Conservation (phyloP, 1,140 invertebrate genomes). For the Orius laevigatus region DNA sequence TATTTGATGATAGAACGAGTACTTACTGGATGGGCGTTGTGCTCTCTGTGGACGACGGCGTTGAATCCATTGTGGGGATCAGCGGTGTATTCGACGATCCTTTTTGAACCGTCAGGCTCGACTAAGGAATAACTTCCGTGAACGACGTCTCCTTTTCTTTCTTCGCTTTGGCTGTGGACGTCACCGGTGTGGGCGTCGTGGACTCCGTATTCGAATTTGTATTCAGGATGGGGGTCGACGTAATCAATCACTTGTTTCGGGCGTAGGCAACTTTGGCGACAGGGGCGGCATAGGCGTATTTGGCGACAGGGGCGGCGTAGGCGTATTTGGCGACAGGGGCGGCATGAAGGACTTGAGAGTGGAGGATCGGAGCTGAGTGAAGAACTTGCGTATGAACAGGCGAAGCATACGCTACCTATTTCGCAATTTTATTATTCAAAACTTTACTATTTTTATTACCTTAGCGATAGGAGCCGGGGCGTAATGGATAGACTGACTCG, state of each 20-base stretch:
- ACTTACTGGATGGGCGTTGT: not conserved
- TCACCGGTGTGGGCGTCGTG: slow-evolving; percentile 24
- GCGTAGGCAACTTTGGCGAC: not conserved
- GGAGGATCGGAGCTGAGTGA: too few relatives aligned
- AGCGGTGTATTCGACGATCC: slow-evolving; percentile 24
- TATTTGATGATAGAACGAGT: too few relatives aligned
- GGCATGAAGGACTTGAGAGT: too few relatives aligned
- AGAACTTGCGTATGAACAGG: too few relatives aligned
- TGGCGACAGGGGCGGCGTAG: not conserved
- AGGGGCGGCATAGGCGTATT: not conserved
- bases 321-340: not conserved
- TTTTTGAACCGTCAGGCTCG: slow-evolving; percentile 22
- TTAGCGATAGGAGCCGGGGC: too few relatives aligned
- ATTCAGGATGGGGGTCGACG: slow-evolving; percentile 16
- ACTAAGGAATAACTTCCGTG: slow-evolving; percentile 18
- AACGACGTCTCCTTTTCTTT: slow-evolving; percentile 17
- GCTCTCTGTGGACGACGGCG: slow-evolving; percentile 1
- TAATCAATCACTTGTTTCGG: slow-evolving; percentile 1
- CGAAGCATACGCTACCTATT: too few relatives aligned
- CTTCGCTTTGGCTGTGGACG: slow-evolving; percentile 24
- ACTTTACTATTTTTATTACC: too few relatives aligned
- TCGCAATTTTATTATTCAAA: too few relatives aligned
- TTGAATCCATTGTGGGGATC: slow-evolving; percentile 14
- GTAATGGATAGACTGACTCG: too few relatives aligned
- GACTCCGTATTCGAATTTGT: slow-evolving; percentile 26